phyloP scores from a whole-genome alignment of 2,888 invertebrate species.

The Andrena minutula region DNA sequence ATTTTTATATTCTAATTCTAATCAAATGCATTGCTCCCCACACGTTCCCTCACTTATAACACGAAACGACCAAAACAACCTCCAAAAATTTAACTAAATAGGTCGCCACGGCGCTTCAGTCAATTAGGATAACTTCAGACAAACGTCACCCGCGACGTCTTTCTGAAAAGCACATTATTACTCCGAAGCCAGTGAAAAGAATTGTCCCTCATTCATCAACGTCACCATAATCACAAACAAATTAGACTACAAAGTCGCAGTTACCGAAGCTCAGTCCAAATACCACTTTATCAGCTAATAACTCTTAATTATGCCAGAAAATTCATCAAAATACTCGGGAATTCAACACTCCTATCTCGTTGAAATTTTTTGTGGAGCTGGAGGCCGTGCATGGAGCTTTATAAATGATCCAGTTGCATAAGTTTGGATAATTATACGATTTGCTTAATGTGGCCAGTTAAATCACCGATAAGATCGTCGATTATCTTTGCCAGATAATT shows the following conservation, averaged over 20 bases:
- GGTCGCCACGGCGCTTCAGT: too few species aligned
- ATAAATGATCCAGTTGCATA: constrained; percentile 7
- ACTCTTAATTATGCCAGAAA: background rate
- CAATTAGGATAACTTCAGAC: too few species aligned
- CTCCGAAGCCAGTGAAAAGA: background rate
- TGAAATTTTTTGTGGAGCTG: too few species aligned
- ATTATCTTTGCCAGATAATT: background rate
- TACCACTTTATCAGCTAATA: background rate
- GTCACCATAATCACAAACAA: background rate
- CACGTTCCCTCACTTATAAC: too few species aligned
- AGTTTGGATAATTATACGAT: background rate
- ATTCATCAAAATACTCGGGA: too few species aligned
- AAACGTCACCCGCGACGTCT: too few species aligned
- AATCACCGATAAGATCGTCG: constrained; percentile 27
- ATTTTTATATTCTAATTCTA: too few species aligned
- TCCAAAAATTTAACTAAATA: too few species aligned
- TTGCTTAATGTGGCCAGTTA: constrained; percentile 1
- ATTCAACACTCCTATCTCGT: too few species aligned
- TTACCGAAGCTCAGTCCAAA: background rate
- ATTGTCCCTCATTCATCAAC: constrained; percentile 14
- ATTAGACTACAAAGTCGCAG: constrained; percentile 1
- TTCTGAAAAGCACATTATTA: background rate
- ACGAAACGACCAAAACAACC: too few species aligned
- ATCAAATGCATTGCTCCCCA: too few species aligned
- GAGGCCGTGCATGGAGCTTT: too few species aligned